Base-by-base conservation (phyloP, 23 tunicate species). In the Clavelina lepadiformis region DNA sequence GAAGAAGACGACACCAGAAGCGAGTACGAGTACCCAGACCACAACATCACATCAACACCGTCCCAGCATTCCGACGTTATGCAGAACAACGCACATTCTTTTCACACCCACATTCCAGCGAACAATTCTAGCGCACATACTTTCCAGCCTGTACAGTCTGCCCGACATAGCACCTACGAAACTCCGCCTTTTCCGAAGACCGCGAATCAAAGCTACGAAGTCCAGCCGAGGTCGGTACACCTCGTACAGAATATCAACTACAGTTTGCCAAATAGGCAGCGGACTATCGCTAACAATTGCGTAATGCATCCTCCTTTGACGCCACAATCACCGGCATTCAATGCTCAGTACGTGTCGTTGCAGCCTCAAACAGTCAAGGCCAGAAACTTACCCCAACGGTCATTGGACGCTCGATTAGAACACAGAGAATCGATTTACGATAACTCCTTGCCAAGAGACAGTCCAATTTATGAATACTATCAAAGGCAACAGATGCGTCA, bases 361-460 rank as follows among this genome's bases (percentile, higher is more conserved):
- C 82, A 66, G 23, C 82, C 82, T 15, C 59, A 50, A 38, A 47
- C 56, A 46, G 21, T 7, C 61, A 25, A 54, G 30, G 31, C 28
- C 25, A 56, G 36, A 55, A 55, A 44, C 60, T 65, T 15, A 18
- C 35, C 15, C 53, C 47, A 35, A 27, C 53, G 25, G 22, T 41
- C 3, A 34, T 33, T 35, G 31, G 76, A 71, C 30, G 3, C 65
- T 3, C 51, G 64, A 1, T 33, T 37, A 1, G 78, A 50, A 28
- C 58, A 87, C 13, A 69, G 87, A 33, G 68, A 69, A 35, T 88
- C 96, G 2, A 57, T 81, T 67, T 88, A 88, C 38, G 96, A 88
- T 47, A 88, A 88, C 49, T 88, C 96, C 3, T 36, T 84, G 35
- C 93, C 93, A 5, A 38, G 96, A 3, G 82, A 74, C 56, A 68